Evolutionary conservation across 2,797 vertebrate genomes (phyloP), one percentile per base, ranked within the genome.

Genomic region (Carduelis carduelis): DNA sequence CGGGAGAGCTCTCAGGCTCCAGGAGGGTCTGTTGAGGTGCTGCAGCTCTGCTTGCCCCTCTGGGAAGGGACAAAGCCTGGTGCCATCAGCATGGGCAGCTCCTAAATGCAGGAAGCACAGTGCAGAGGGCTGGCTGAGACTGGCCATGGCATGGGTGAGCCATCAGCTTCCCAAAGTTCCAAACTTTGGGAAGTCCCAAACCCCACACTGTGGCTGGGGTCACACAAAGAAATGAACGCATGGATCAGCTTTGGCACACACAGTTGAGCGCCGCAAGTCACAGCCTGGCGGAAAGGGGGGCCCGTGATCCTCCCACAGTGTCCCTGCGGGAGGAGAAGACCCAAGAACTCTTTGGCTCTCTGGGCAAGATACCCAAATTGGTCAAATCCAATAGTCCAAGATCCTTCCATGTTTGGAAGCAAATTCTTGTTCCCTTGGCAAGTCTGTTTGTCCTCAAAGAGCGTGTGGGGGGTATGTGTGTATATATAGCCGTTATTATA

Each of bases 341-440:
- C 91, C 85, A 95, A 35, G 71, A 78, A 92, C 84, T 93, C 92
- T 89, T 94, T 94, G 95, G 90, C 91, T 76, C 64, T 89, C 72
- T 59, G 43, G 95, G 63, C 2, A 21, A 87, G 93, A 94, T 94
- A 96, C 93, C 92, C 95, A 97, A 95, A 92, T 94, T 91, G 91
- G 94, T 91, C 87, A 92, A 95, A 95, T 75, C 80, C 96, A 91
- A 93, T 93, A 82, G 82, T 93, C 70, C 92, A 92, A 94, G 90
- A 87, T 93, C 86, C 89, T 94, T 89, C 93, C 83, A 90, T 94
- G 91, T 92, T 95, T 93, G 80, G 91, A 96, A 93, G 83, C 91
- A 82, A 90, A 88, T 96, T 90, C 95, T 83, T 89, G 92, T 85
- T 89, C 90, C 78, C 75, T 95, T 94, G 96, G 95, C 96, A 94